These are phyloP conservation scores for Oreortyx pictus DNA, from an alignment of 2,797 vertebrate genomes.

Conservation along the genomic window DNA sequence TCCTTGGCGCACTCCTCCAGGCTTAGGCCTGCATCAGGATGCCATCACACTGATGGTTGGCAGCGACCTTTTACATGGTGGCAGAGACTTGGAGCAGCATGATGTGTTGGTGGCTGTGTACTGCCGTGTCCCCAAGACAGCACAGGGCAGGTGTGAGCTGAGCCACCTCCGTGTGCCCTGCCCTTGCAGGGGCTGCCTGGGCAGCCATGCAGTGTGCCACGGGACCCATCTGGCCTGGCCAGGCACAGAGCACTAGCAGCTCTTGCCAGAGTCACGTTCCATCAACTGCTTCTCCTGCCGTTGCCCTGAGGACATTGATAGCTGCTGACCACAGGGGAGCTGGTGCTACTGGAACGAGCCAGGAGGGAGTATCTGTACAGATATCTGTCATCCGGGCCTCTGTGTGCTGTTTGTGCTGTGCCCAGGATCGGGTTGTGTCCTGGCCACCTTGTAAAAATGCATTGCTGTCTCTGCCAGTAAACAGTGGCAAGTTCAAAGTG, in stretches of 20 bases:
- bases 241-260: not conserved
- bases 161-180: not conserved
- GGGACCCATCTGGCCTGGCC: not conserved
- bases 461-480: not conserved
- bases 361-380: not conserved
- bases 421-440: not conserved
- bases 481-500: not conserved
- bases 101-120: not conserved
- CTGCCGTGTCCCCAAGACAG: not conserved
- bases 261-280: not conserved
- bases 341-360: fast-evolving
- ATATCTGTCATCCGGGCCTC: not conserved
- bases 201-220: not conserved
- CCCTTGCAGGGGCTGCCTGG: not conserved
- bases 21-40: too few relatives aligned
- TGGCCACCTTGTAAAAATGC: not conserved
- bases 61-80: not conserved
- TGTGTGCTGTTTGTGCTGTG: not conserved
- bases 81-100: not conserved
- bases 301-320: not conserved
- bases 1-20: not conserved
- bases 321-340: not conserved
- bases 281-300: not conserved
- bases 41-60: not conserved
- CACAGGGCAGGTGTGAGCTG: not conserved